Evolutionary conservation across 2,797 vertebrate species (phyloP).

Genomic region (Phalloptychus januarius): DNA sequence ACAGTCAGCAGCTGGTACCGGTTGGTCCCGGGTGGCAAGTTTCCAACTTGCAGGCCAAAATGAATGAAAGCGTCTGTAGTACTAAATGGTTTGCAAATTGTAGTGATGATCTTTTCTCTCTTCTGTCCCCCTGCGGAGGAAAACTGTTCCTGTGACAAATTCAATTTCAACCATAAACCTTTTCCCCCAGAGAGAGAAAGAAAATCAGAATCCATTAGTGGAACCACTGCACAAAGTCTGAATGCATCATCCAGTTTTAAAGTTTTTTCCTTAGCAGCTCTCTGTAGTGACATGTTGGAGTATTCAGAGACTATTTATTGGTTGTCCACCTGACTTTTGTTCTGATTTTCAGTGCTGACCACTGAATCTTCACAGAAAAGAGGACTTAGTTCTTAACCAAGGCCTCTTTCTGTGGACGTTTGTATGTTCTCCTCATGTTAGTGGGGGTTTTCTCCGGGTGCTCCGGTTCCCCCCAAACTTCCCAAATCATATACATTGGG

Average conservation of each 20-base stretch:
- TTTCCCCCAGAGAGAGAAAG: slow-evolving; percentile 41
- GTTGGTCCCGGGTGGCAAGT: too few relatives aligned
- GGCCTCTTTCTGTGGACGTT: too few relatives aligned
- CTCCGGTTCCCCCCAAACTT: too few relatives aligned
- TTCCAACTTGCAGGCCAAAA: slow-evolving; percentile 20
- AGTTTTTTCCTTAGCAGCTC: slow-evolving; percentile 3
- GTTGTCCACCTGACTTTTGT: too few relatives aligned
- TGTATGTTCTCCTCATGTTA: too few relatives aligned
- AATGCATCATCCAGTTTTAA: slow-evolving; percentile 7
- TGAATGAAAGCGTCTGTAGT: slow-evolving; percentile 1
- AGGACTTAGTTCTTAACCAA: too few relatives aligned
- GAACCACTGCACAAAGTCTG: slow-evolving; percentile 19
- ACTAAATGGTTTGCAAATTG: slow-evolving; percentile 15
- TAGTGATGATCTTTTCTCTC: slow-evolving; percentile 17
- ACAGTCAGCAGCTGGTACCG: too few relatives aligned
- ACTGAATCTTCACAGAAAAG: too few relatives aligned
- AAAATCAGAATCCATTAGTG: slow-evolving; percentile 38
- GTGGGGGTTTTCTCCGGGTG: too few relatives aligned
- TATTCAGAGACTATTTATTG: too few relatives aligned
- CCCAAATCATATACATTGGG: too few relatives aligned
- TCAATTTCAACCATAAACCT: slow-evolving; percentile 37
- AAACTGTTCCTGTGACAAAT: slow-evolving; percentile 28
- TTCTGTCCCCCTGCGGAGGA: neutral
- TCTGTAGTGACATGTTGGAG: slow-evolving; percentile 4
- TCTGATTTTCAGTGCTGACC: too few relatives aligned